Evolutionary conservation across 2,797 vertebrate species (phyloP).

Genomic region (Varecia variegata): DNA sequence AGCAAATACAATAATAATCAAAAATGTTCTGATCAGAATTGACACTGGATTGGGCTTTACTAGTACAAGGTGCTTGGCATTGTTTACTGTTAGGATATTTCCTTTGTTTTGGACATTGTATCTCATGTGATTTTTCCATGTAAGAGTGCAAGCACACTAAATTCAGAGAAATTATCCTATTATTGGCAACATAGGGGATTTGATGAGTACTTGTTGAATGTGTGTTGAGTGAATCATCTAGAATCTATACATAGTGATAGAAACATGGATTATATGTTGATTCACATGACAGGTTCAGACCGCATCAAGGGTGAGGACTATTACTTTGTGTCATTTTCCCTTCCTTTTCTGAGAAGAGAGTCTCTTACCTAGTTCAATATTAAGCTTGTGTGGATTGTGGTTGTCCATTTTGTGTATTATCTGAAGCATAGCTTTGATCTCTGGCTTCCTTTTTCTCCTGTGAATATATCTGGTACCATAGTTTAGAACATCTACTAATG

Average conservation of each 20-base stretch:
- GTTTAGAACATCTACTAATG: background rate
- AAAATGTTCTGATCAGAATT: constrained; percentile 6
- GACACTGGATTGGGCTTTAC: background rate
- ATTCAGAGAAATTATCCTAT: constrained; percentile 27
- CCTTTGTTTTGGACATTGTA: constrained; percentile 1
- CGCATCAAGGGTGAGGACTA: background rate
- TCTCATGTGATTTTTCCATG: constrained; percentile 3
- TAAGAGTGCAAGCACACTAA: background rate
- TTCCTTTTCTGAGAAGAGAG: background rate
- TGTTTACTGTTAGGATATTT: background rate
- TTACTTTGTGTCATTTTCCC: background rate
- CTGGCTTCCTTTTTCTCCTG: background rate
- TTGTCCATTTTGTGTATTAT: background rate
- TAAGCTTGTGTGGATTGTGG: background rate
- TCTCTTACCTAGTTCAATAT: background rate
- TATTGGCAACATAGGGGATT: constrained; percentile 3
- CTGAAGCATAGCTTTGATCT: background rate
- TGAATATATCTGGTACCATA: background rate
- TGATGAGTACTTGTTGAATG: constrained; percentile 2
- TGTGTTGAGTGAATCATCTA: constrained; percentile 7
- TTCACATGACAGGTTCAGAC: background rate
- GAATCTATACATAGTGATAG: background rate
- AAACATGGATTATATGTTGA: constrained; percentile 6
- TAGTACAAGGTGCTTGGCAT: background rate
- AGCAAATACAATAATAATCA: background rate